Base-by-base conservation (phyloP, 1,140 invertebrate species). In the Heterodera carotae region DNA sequence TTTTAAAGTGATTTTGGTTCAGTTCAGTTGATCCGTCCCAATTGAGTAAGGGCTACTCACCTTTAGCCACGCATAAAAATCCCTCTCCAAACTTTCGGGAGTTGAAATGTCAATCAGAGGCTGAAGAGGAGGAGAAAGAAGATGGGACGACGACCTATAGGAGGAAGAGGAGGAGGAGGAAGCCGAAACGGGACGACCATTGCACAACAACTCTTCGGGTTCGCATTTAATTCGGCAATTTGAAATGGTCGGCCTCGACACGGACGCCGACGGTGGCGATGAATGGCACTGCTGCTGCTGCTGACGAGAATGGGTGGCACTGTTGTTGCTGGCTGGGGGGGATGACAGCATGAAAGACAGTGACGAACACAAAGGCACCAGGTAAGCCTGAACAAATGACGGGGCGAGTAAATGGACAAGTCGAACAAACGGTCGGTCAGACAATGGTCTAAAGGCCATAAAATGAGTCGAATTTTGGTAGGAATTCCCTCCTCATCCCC, bases 1-100 rank as follows among this genome's bases (percentile, higher is more conserved):
- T n/a, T 7, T 7, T 6, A 10, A 18, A 31, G 8, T 62, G n/a
- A 62, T 8, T 0, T 12, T 43, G 6, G 39, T 8, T 43, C 39
- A 43, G 12, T n/a, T n/a, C n/a, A 43, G 6, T 6, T 43, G 39
- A 12, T 43, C 6, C 12, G 12, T 43, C 12, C 39, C 39, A 43
- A 8, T 66, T 10, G 27, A 18, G 27, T 66, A 12, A 27, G 27
- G 27, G 12, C 7, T 27, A 15, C 70, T 12, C 53, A 86, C 84
- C 79, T 86, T 86, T n/a, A 86, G 76, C 84, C 84, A 86, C 1
- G 86, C 86, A 64, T 87, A 79, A 68, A 86, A 86, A 74, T 87
- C 84, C 56, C 84, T 70, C 72, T 86, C 84, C 39, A 86, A 70
- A 22, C 76, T 78, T 68, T 86, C 84, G 39, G 86, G 84, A 34